Evolutionary conservation across 1,140 invertebrate genomes (phyloP).

Genomic region (Euschistus heros): DNA sequence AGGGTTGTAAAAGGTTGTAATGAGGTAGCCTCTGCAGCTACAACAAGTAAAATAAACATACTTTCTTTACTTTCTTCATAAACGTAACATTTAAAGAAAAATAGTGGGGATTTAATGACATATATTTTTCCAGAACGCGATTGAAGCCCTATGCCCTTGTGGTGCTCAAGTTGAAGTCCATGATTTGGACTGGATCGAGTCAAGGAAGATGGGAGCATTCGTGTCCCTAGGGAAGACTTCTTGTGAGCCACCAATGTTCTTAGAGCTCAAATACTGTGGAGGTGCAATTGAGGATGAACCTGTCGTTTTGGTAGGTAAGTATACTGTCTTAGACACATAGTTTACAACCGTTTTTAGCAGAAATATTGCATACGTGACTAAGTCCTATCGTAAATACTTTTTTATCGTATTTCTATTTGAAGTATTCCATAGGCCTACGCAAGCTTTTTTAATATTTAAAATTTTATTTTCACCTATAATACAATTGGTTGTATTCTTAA

Average conservation of each 20-base stretch:
- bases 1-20: too few species aligned
- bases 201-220: conserved; percentile 45
- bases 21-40: too few species aligned
- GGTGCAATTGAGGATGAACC: conserved; percentile 32
- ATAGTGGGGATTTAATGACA: too few species aligned
- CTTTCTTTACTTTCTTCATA: too few species aligned
- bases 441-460: too few species aligned
- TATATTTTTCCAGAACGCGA: conserved; percentile 35
- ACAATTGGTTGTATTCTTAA: too few species aligned
- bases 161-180: conserved; percentile 34
- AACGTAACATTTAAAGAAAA: too few species aligned
- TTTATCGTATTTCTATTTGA: too few species aligned
- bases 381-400: too few species aligned
- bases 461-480: too few species aligned
- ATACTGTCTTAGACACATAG: background rate
- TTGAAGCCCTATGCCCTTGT: conserved; percentile 29
- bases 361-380: background rate
- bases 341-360: background rate
- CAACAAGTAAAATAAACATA: too few species aligned
- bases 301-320: conserved; percentile 35
- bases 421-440: too few species aligned
- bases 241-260: conserved; percentile 41
- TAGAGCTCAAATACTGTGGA: conserved; percentile 39
- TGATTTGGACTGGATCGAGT: conserved; percentile 42
- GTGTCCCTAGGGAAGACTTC: conserved; percentile 46